Evolutionary conservation across 1,140 invertebrate genomes (phyloP).

Genomic region (Conopomorpha cramerella): DNA sequence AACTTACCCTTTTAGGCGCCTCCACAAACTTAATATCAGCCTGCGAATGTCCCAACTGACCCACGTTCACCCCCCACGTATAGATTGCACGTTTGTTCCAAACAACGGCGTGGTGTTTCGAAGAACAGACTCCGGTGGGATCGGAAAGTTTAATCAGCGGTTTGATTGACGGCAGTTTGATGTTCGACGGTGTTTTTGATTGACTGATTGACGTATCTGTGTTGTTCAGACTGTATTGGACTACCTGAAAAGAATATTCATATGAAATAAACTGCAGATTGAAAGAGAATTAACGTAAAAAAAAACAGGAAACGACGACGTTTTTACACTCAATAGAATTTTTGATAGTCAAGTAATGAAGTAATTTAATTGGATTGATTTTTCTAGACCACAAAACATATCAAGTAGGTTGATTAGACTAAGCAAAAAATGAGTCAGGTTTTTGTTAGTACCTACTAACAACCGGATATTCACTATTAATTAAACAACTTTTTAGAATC

Average conservation of each 20-base stretch:
- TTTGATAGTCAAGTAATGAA: too few relatives aligned
- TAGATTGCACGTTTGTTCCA: constrained; percentile 63
- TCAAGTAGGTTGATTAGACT: too few relatives aligned
- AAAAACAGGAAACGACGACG: too few relatives aligned
- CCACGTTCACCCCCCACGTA: constrained; percentile 73
- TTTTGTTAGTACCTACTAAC: too few relatives aligned
- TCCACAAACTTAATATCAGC: constrained; percentile 35
- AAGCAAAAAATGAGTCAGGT: too few relatives aligned
- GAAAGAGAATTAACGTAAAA: too few relatives aligned
- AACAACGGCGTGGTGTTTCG: constrained; percentile 69
- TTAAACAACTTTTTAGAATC: too few relatives aligned
- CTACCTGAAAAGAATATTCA: constrained; percentile 26
- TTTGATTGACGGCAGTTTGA: constrained; percentile 23
- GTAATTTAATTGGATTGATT: too few relatives aligned
- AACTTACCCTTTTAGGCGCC: constrained; percentile 49
- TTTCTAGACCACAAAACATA: too few relatives aligned
- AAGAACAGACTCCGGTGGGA: constrained; percentile 62
- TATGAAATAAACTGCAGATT: too few relatives aligned
- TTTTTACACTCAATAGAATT: too few relatives aligned
- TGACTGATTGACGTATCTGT: constrained; percentile 25
- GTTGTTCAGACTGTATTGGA: constrained; percentile 36
- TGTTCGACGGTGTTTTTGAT: constrained; percentile 20
- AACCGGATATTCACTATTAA: too few relatives aligned
- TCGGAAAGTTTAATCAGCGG: constrained; percentile 31
- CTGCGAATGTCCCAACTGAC: constrained; percentile 69